Percentiles rank a stretch among this genome's conserved stretches.
Conservation (phyloP, 2,888 invertebrate genomes). For the Lamproptera curius region DNA sequence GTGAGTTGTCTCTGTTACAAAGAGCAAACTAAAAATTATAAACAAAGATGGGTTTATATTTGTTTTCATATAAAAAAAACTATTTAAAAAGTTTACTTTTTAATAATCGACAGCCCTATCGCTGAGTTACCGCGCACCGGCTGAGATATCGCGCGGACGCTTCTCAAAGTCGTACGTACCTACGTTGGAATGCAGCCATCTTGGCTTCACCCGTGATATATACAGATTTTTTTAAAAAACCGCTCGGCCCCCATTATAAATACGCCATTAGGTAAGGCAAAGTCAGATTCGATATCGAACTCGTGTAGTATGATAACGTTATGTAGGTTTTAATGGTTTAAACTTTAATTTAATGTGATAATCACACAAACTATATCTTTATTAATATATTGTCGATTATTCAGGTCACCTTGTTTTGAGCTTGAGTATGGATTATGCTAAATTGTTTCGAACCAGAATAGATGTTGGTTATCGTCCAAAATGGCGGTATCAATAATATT, state of each 20-base stretch:
- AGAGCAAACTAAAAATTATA: too few species aligned
- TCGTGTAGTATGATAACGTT: neutral
- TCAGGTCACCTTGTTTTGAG: neutral
- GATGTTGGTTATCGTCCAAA: conserved; percentile 7
- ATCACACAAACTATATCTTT: too few species aligned
- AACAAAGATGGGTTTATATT: too few species aligned
- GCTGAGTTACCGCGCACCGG: conserved; percentile 21
- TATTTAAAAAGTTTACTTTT: neutral
- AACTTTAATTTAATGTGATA: too few species aligned
- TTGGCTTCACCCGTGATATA: conserved; percentile 30
- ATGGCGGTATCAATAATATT: conserved; percentile 1
- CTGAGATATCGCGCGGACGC: conserved; percentile 25
- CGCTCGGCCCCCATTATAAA: conserved; percentile 13
- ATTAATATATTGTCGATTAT: conserved; percentile 1
- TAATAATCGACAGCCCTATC: conserved; percentile 10
- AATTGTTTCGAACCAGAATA: neutral
- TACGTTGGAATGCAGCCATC: conserved; percentile 38
- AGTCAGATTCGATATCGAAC: conserved; percentile 1
- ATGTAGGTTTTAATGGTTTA: too few species aligned
- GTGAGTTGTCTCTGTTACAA: too few species aligned
- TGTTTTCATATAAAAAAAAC: neutral
- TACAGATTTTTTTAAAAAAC: conserved; percentile 7
- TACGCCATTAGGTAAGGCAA: conserved; percentile 6
- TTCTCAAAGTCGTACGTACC: conserved; percentile 19
- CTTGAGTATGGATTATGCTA: neutral